Evolutionary conservation across 64 coral and sea anemone genomes (phyloP).

Genomic region (Hydrozoanthus tunicans): DNA sequence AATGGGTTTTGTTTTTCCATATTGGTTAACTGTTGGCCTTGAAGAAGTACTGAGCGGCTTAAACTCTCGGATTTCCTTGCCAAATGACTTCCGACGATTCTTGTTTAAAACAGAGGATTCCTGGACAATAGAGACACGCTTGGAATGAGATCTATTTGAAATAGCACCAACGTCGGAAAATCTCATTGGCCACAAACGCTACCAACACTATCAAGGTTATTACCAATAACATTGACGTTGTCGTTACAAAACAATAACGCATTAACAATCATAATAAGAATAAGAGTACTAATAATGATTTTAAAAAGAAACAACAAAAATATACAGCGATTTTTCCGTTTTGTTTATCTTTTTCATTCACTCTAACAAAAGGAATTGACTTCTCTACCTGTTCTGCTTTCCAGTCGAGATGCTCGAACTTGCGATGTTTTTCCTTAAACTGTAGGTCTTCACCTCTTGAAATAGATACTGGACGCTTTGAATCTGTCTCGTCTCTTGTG

Average conservation of each 20-base stretch:
- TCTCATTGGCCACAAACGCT: too few species aligned
- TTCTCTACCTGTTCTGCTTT: conserved; percentile 58
- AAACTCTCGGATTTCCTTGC: conserved; percentile 28
- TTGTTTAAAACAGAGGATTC: conserved; percentile 37
- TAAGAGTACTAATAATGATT: too few species aligned
- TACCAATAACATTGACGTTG: too few species aligned
- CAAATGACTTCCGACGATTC: conserved; percentile 23
- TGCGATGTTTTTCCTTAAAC: conserved; percentile 42
- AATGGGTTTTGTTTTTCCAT: conserved; percentile 44
- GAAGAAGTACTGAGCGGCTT: conserved; percentile 41
- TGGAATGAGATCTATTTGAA: not conserved
- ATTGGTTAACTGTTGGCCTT: conserved; percentile 32
- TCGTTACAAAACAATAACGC: too few species aligned
- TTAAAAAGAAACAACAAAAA: too few species aligned
- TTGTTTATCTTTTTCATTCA: too few species aligned
- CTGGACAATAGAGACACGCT: not conserved
- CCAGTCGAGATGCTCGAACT: conserved; percentile 47
- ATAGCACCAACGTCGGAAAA: not conserved
- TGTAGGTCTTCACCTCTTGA: conserved; percentile 20
- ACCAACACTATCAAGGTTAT: too few species aligned
- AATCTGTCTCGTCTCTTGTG: conserved; percentile 1
- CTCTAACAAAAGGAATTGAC: not conserved
- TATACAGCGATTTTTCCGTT: too few species aligned
- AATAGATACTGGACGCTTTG: conserved; percentile 20
- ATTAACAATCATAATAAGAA: too few species aligned